Conservation (phyloP, 2,888 invertebrate genomes). For the Apamea sordens region DNA sequence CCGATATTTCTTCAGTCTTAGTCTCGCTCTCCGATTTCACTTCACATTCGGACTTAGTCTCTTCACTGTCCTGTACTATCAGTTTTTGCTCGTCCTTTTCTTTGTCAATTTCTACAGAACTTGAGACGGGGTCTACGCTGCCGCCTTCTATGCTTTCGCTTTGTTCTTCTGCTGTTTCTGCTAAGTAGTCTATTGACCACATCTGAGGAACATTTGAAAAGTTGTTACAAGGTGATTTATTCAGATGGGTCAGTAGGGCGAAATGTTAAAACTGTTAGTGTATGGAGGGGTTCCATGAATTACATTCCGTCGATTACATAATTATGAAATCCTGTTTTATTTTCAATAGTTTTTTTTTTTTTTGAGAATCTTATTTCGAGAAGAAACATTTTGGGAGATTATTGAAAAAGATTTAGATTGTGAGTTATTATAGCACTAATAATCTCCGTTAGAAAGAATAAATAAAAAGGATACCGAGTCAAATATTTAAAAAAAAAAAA, state of each 20-base stretch:
- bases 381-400: not conserved
- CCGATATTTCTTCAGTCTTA: conserved; percentile 74
- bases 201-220: conserved; percentile 91
- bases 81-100: conserved; percentile 73
- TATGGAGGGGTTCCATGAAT: not conserved
- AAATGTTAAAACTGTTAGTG: not conserved
- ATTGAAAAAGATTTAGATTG: not conserved
- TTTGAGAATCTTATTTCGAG: not conserved
- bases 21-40: conserved; percentile 57
- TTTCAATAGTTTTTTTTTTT: not conserved
- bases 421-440: not conserved
- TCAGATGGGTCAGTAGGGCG: not conserved
- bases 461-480: not conserved
- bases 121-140: conserved; percentile 77
- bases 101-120: conserved; percentile 78
- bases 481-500: not conserved
- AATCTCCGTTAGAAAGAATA: not conserved
- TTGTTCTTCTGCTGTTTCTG: conserved; percentile 86
- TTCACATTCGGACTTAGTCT: conserved; percentile 69
- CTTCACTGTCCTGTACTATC: conserved; percentile 78
- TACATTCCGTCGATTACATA: not conserved
- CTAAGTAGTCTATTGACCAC: conserved; percentile 98
- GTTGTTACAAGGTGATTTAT: not conserved
- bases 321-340: not conserved
- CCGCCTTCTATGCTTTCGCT: conserved; percentile 85